Conservation (phyloP, 2,888 invertebrate species). For the Drosophila paranaensis region DNA sequence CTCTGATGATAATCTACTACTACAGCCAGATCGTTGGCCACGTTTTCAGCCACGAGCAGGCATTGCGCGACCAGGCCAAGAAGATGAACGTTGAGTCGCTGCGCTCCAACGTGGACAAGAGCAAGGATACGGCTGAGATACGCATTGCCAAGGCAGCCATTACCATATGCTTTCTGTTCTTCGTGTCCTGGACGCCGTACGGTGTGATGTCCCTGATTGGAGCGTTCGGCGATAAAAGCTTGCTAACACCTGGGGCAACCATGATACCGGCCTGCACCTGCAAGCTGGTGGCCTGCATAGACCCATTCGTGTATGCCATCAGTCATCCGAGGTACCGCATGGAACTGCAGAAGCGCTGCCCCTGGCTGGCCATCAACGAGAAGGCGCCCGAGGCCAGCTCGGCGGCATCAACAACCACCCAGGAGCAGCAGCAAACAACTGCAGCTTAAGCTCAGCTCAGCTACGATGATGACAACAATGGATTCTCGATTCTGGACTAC, state of each 20-base stretch:
- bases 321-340: constrained; percentile 94
- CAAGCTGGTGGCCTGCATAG: constrained; percentile 95
- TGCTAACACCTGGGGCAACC: constrained; percentile 90
- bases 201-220: constrained; percentile 92
- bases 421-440: constrained; percentile 76
- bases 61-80: constrained; percentile 91
- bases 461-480: neutral
- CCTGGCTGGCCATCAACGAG: constrained; percentile 89
- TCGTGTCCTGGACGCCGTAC: constrained; percentile 97
- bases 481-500: constrained; percentile 17
- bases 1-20: constrained; percentile 91
- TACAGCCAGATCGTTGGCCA: constrained; percentile 93
- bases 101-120: constrained; percentile 89
- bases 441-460: constrained; percentile 62
- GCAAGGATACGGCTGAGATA: constrained; percentile 90
- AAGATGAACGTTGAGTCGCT: constrained; percentile 96
- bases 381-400: constrained; percentile 87
- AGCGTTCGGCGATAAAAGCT: constrained; percentile 90
- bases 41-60: constrained; percentile 93
- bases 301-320: constrained; percentile 95
- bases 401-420: constrained; percentile 74
- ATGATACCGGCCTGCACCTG: constrained; percentile 95
- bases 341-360: constrained; percentile 92
- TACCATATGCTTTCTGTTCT: constrained; percentile 92
- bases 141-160: constrained; percentile 95